phyloP scores from a whole-genome alignment of 2,797 vertebrate species.

The Psittacula derbiana region DNA sequence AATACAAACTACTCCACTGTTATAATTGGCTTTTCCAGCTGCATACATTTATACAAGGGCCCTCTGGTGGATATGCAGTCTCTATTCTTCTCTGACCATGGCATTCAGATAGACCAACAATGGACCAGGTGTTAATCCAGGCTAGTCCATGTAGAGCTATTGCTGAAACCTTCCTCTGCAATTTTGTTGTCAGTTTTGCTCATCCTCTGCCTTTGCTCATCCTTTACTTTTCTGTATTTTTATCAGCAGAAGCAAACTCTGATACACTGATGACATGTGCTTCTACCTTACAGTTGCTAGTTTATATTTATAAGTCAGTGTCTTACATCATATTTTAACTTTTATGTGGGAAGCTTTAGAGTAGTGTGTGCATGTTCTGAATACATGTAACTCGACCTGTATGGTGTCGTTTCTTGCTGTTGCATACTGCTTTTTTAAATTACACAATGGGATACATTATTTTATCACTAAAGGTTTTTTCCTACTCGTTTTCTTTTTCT shows the following conservation, averaged over 20 bases:
- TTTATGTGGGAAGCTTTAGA: neutral
- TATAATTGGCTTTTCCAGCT: neutral
- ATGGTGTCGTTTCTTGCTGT: neutral
- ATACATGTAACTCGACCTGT: neutral
- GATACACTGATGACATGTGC: neutral
- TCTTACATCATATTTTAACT: neutral
- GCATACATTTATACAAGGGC: neutral
- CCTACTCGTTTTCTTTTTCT: neutral
- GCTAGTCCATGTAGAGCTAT: fast-evolving
- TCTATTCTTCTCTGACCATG: neutral
- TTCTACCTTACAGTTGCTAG: neutral
- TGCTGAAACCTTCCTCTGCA: neutral
- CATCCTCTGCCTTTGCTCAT: neutral
- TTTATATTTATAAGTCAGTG: neutral
- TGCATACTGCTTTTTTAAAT: neutral
- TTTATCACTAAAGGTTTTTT: neutral
- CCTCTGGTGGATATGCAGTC: neutral
- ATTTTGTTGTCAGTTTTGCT: neutral
- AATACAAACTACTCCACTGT: neutral
- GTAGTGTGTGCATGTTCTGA: neutral
- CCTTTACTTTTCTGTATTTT: neutral
- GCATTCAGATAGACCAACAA: neutral
- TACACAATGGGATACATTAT: neutral
- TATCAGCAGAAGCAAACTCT: neutral
- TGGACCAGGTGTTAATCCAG: neutral